These are phyloP conservation scores for Tromatobia lineatoria DNA, from an alignment of 2,888 invertebrate genomes.

Conservation along the genomic window DNA sequence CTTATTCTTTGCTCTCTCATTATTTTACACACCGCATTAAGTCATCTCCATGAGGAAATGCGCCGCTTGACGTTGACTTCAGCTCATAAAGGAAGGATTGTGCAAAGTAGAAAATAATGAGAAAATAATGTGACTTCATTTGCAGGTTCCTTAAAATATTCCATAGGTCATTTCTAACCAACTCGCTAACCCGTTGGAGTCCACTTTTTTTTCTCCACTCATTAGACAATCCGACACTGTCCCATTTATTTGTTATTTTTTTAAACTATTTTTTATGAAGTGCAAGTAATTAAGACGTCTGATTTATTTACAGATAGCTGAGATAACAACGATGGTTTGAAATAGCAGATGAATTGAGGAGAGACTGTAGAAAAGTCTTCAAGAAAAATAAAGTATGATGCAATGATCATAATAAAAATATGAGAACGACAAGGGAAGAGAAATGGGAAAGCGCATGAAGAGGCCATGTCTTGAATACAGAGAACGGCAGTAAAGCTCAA, in stretches of 20 bases:
- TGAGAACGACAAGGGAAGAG: not conserved
- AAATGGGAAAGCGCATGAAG: slow-evolving; percentile 22
- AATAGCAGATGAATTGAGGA: not conserved
- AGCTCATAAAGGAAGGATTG: not conserved
- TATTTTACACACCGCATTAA: no score
- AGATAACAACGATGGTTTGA: not conserved
- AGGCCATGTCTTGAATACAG: slow-evolving; percentile 25
- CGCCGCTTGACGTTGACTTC: not conserved
- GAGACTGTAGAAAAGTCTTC: not conserved
- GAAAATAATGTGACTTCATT: no score
- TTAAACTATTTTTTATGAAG: no score
- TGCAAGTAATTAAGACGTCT: not conserved
- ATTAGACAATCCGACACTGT: no score
- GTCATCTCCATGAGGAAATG: not conserved
- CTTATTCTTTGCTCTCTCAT: no score
- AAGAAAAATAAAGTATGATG: not conserved
- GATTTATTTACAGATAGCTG: not conserved
- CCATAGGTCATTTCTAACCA: no score
- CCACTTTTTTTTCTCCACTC: no score
- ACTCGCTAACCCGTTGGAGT: no score
- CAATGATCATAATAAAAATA: not conserved
- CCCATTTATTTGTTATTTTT: no score
- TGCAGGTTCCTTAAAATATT: no score
- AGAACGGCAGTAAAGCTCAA: slow-evolving; percentile 22
- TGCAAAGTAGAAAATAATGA: not conserved